These are phyloP conservation scores for Tetrapedia diversipes DNA, from an alignment of 2,888 invertebrate species.

Conservation along the genomic window DNA sequence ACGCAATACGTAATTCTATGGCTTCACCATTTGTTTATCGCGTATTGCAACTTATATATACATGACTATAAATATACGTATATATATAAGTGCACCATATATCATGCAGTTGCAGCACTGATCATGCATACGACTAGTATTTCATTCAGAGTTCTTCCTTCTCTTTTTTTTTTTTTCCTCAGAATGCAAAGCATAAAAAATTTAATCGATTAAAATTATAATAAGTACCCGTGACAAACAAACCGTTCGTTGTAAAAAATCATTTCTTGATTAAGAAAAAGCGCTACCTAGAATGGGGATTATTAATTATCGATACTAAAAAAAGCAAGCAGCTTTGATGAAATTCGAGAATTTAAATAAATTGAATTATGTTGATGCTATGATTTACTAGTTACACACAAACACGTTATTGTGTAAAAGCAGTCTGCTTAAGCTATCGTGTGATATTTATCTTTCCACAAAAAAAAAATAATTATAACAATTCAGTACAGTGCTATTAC, in stretches of 20 bases:
- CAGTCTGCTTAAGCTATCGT: conserved; percentile 71
- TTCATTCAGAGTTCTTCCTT: conserved; percentile 19
- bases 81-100: conserved; percentile 55
- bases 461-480: conserved; percentile 46
- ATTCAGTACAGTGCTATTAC: conserved; percentile 57
- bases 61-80: conserved; percentile 33
- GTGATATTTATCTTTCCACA: conserved; percentile 45
- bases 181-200: conserved; percentile 41
- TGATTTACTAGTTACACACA: conserved; percentile 47
- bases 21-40: conserved; percentile 14
- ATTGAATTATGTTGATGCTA: conserved; percentile 45
- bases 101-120: conserved; percentile 56
- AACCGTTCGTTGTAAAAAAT: conserved; percentile 20
- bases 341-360: conserved; percentile 38
- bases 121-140: conserved; percentile 61
- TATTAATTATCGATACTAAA: conserved; percentile 38
- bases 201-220: conserved; percentile 30
- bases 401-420: conserved; percentile 73
- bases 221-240: conserved; percentile 40
- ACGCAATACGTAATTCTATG: conserved; percentile 60
- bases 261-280: conserved; percentile 13
- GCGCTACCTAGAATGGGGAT: conserved; percentile 24
- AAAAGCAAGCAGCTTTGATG: conserved; percentile 42
- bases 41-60: conserved; percentile 52
- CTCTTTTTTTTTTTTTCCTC: conserved; percentile 5